Evolutionary conservation across 1,140 invertebrate species (phyloP).

Genomic region (Vollenhovia emeryi): DNA sequence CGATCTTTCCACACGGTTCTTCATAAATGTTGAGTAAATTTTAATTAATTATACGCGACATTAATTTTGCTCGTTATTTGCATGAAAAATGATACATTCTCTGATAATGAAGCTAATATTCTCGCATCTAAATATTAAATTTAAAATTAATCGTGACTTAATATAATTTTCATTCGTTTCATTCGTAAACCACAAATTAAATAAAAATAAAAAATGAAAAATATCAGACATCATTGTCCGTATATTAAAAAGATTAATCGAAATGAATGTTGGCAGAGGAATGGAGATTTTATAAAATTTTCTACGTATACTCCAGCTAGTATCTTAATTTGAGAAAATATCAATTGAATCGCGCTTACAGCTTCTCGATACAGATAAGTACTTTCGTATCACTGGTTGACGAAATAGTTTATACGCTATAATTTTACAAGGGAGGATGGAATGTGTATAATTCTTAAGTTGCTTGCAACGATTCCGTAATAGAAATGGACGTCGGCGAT

Average conservation of each 20-base stretch:
- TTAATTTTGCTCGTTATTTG: background rate
- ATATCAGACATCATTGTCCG: background rate
- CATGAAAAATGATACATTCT: background rate
- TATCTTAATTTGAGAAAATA: background rate
- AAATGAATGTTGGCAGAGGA: background rate
- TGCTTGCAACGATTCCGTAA: background rate
- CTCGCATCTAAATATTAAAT: background rate
- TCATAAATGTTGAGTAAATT: background rate
- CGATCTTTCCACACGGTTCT: background rate
- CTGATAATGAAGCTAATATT: background rate
- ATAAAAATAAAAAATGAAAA: background rate
- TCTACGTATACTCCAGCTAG: background rate
- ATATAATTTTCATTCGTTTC: no score
- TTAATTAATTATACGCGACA: background rate
- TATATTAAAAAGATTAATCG: background rate
- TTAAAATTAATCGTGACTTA: background rate
- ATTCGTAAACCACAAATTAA: background rate
- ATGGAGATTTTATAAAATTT: background rate
- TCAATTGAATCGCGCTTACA: background rate
- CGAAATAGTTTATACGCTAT: background rate
- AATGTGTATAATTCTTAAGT: background rate
- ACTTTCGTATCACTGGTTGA: background rate
- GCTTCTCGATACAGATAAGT: background rate
- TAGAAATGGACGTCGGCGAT: background rate
- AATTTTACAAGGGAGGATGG: background rate